Evolutionary conservation across 2,113 vertebrate species (phyloP), one percentile per base, ranked within the genome.

Genomic region (Hirundichthys speculiger): DNA sequence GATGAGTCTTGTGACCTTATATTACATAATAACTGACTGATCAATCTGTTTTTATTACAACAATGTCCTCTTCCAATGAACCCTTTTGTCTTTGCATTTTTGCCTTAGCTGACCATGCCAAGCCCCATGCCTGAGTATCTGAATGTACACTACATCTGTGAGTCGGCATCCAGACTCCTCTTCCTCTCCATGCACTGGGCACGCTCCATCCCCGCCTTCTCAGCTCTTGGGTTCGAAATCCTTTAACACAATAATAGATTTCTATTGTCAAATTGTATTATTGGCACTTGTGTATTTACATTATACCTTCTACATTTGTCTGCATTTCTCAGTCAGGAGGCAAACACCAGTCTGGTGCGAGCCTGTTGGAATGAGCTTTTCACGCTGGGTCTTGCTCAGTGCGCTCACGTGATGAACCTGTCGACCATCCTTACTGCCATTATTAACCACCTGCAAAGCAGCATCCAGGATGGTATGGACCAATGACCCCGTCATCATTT

Each of bases 131-230:
- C 98, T 0, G 98, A 99, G 79, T 99, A 96, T 88, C 94, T 99
- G 83, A 99, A 99, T 19, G 97, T 99, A 22, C 98, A 99, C 87
- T 99, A 98, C 89, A 99, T 99, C 90, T 99, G 98, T 42, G 98
- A 99, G 89, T 99, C 98, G 7, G 98, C 97, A 0, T 99, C 98
- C 43, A 95, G 98, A 34, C 93, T 99, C 40, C 96, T 99, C 54
- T 99, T 99, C 86, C 96, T 99, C 34, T 99, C 98, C 69, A 99
- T 99, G 98, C 98, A 99, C 91, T 99, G 98, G 98, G 96, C 98
- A 3, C 93, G 98, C 64, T 99, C 96, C 72, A 99, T 99, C 71
- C 96, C 98, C 45, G 96, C 98, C 43, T 99, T 99, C 88, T 95
- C 95, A 64, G 96, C 96, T 76, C 95, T 99, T 14, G 98, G 98